phyloP scores from a whole-genome alignment of 2,797 vertebrate species.

The Onychomys torridus region DNA sequence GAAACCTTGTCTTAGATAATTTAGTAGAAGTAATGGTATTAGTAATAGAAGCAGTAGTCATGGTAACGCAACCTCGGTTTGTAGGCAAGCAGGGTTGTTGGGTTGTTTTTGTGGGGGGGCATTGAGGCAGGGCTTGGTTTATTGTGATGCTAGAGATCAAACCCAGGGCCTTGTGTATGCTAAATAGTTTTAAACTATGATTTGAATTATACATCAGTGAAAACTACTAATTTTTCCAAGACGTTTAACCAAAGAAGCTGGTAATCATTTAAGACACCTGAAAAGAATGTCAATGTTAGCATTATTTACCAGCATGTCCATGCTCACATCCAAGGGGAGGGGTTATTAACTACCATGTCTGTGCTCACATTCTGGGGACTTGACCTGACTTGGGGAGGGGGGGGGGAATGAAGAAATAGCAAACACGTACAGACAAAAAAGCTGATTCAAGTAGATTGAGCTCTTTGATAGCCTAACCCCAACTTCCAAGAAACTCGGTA shows the following conservation, averaged over 20 bases:
- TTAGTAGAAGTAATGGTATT: not conserved
- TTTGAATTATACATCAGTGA: not conserved
- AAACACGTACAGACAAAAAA: not conserved
- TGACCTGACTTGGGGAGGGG: not conserved
- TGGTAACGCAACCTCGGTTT: not conserved
- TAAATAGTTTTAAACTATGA: conserved; percentile 5
- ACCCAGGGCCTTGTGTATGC: not conserved
- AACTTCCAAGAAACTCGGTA: not conserved
- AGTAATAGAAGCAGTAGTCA: not conserved
- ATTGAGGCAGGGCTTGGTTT: not conserved
- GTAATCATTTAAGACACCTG: not conserved
- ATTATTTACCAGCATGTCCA: not conserved
- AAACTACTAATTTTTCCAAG: conserved; percentile 45
- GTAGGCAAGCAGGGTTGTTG: too few species aligned
- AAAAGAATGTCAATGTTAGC: conserved; percentile 1
- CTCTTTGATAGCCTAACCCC: not conserved
- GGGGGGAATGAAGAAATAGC: not conserved
- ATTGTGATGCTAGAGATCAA: not conserved
- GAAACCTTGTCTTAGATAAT: not conserved
- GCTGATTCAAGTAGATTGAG: not conserved
- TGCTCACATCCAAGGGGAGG: not conserved
- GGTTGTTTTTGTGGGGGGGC: not conserved
- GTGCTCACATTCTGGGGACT: not conserved
- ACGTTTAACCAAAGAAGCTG: conserved; percentile 49
- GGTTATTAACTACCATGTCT: too few species aligned